Evolutionary conservation across 2,888 invertebrate genomes (phyloP), one percentile per base, ranked within the genome.

Genomic region (Drosophila borborema): DNA sequence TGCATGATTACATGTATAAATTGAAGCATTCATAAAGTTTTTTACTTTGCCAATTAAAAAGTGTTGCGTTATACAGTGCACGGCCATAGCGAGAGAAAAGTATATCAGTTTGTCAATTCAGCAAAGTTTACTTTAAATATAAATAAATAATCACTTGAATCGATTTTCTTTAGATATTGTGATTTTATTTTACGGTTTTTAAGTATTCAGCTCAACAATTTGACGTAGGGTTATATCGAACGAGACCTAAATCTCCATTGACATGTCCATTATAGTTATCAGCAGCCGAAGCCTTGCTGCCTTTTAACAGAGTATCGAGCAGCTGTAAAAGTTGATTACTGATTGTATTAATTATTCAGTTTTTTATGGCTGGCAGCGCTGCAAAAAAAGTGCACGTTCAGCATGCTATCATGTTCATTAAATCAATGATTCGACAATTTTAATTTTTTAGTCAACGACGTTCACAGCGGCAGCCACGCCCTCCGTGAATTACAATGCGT

Each of bases 361-460:
- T 67, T 54, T 69, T 60, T 46, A 54, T 38, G 23, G 12, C 6
- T 36, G 18, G 28, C 23, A 31, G 18, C 43, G 12, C 14, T 14
- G 43, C 28, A 64, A 63, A 60, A 69, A 60, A 69, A 53, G 23
- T 40, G 46, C 28, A 9, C 43, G 77, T 58, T 43, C 72, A 66
- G 77, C 77, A 20, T 28, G 78, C 53, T 36, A 28, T 58, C 64
- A 45, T 61, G 72, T 77, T 77, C 54, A 80, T 77, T 77, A 77
- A 80, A 77, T 77, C 67, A 77, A 56, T 77, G 53, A 67, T 72
- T 77, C 64, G 70, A 62, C 66, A 79, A 82, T 80, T 87, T 87
- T 72, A 74, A 82, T 74, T 79, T 68, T 77, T 75, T 64, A 64
- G 58, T 49, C 31, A 16, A 46, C 28, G 46, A 16, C 46, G 23